Percentiles rank a stretch among this genome's conserved stretches.
phyloP scores from a whole-genome alignment of 2,113 vertebrate species.

The Cettia cetti region DNA sequence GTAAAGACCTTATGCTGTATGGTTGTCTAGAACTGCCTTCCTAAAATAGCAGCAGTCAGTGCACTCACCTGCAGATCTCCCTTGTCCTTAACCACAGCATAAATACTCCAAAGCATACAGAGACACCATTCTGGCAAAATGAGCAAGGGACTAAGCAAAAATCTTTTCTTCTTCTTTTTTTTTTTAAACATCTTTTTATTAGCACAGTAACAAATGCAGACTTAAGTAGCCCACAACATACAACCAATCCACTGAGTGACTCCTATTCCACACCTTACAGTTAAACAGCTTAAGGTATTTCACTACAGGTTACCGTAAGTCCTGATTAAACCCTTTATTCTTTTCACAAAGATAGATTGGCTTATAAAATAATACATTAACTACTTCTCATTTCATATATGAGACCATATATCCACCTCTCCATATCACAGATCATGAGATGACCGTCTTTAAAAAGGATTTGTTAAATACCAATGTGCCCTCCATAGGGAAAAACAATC shows the following conservation, averaged over 20 bases:
- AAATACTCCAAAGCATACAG: neutral
- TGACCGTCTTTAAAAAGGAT: constrained; percentile 69
- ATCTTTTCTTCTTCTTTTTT: neutral
- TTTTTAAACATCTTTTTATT: constrained; percentile 82
- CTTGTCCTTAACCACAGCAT: neutral
- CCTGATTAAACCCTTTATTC: constrained; percentile 69
- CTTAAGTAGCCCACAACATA: constrained; percentile 77
- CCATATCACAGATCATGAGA: constrained; percentile 61
- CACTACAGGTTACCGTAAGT: constrained; percentile 76
- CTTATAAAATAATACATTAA: constrained; percentile 77
- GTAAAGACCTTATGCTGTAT: neutral
- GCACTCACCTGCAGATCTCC: neutral
- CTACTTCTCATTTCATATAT: constrained; percentile 63
- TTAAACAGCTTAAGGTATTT: constrained; percentile 86
- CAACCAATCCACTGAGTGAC: constrained; percentile 79
- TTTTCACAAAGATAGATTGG: constrained; percentile 71
- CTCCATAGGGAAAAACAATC: constrained; percentile 58
- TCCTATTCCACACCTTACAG: constrained; percentile 78
- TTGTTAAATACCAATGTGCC: constrained; percentile 70
- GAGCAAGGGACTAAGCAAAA: neutral
- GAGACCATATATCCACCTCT: constrained; percentile 55
- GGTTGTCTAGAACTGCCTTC: neutral
- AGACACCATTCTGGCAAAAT: neutral
- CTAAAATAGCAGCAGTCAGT: neutral
- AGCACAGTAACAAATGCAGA: constrained; percentile 86